Conservation (phyloP, 2,113 vertebrate species). For the Leptosomus discolor region DNA sequence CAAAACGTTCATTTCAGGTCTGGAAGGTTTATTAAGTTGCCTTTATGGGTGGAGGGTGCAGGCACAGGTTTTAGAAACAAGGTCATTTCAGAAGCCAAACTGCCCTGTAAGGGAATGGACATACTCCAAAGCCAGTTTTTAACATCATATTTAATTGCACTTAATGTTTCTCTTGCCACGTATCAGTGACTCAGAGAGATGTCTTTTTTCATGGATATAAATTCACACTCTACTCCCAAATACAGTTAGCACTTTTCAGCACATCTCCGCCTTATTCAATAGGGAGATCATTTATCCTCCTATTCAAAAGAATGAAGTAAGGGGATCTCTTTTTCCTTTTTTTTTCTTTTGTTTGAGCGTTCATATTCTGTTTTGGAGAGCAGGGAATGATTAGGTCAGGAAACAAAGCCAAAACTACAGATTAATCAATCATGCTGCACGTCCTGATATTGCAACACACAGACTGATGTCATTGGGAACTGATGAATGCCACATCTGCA, state of each 20-base stretch:
- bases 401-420: slow-evolving; percentile 28
- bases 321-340: neutral
- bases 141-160: neutral
- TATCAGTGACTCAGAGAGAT: neutral
- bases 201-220: slow-evolving; percentile 14
- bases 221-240: neutral
- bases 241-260: slow-evolving; percentile 19
- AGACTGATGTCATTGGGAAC: slow-evolving; percentile 28
- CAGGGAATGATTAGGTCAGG: slow-evolving; percentile 34
- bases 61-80: slow-evolving; percentile 30
- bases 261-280: slow-evolving; percentile 18
- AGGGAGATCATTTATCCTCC: slow-evolving; percentile 40
- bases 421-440: slow-evolving; percentile 25
- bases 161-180: neutral
- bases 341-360: slow-evolving; percentile 13
- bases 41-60: slow-evolving; percentile 45
- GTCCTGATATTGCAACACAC: slow-evolving; percentile 33
- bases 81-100: slow-evolving; percentile 41
- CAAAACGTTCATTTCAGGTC: slow-evolving; percentile 64
- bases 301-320: neutral
- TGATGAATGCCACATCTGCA: slow-evolving; percentile 45
- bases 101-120: neutral
- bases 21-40: slow-evolving; percentile 63
- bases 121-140: neutral
- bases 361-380: neutral